Evolutionary conservation across 1,140 invertebrate genomes (phyloP).

Genomic region (Drosophila ficusphila): DNA sequence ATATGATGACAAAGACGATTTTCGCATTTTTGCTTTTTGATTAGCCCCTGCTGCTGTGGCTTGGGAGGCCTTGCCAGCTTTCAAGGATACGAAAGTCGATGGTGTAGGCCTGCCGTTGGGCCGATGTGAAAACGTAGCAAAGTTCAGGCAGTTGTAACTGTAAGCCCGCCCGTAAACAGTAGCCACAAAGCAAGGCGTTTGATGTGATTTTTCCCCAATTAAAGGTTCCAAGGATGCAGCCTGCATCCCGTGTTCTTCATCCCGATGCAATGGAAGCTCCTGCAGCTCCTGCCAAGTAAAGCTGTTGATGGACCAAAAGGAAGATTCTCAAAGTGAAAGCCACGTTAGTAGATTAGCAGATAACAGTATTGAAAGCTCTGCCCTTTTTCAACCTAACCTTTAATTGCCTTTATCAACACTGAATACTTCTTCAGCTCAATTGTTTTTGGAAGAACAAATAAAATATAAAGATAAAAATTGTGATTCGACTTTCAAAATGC

Average conservation of each 20-base stretch:
- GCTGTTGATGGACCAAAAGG: not conserved
- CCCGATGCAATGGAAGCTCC: not conserved
- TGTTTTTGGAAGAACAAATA: too few species aligned
- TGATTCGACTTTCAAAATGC: too few species aligned
- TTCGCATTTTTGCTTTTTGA: conserved; percentile 77
- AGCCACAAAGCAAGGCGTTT: conserved; percentile 69
- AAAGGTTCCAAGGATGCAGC: conserved; percentile 13
- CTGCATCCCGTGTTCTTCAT: not conserved
- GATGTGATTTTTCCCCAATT: conserved; percentile 54
- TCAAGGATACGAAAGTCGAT: conserved; percentile 13
- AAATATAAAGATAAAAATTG: too few species aligned
- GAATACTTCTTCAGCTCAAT: too few species aligned
- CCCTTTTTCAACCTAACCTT: not conserved
- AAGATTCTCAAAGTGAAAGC: not conserved
- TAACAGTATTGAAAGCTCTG: not conserved
- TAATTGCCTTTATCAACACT: not conserved
- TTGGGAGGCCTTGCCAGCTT: conserved; percentile 14
- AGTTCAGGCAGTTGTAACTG: conserved; percentile 62
- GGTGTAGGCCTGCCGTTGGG: conserved; percentile 4
- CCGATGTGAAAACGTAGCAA: conserved; percentile 51
- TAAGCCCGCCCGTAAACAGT: conserved; percentile 51
- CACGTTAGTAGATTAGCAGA: not conserved
- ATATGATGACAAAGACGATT: conserved; percentile 81
- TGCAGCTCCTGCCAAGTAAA: not conserved
- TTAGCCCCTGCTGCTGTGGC: conserved; percentile 48